phyloP scores from a whole-genome alignment of 1,140 invertebrate species.

The Psilanteris sp. region DNA sequence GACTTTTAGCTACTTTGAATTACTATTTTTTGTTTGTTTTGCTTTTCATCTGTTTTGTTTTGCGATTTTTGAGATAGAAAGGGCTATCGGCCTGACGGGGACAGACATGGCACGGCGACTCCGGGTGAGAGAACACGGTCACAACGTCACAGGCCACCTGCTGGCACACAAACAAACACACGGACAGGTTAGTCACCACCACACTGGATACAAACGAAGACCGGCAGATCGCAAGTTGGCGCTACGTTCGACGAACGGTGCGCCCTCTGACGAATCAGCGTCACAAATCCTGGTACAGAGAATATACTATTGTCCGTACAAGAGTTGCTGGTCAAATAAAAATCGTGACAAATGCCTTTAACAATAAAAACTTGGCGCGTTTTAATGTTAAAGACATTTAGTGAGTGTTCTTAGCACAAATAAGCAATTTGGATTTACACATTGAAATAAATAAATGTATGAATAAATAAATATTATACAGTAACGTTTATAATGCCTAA shows the following conservation, averaged over 20 bases:
- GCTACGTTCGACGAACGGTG: not conserved
- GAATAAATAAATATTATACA: constrained; percentile 11
- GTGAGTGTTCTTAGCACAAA: constrained; percentile 53
- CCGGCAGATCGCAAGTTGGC: constrained; percentile 7
- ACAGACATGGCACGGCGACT: constrained; percentile 80
- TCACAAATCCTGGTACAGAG: constrained; percentile 7
- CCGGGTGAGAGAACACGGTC: constrained; percentile 79
- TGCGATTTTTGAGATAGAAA: constrained; percentile 63
- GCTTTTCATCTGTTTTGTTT: constrained; percentile 20
- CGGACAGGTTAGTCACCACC: constrained; percentile 80
- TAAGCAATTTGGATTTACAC: constrained; percentile 51
- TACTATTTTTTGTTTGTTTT: constrained; percentile 8
- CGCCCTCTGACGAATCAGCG: constrained; percentile 3
- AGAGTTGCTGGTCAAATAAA: constrained; percentile 10
- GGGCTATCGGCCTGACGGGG: constrained; percentile 66
- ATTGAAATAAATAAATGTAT: constrained; percentile 36
- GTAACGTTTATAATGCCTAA: constrained; percentile 5
- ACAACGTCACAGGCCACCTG: constrained; percentile 81
- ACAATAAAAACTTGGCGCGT: constrained; percentile 22
- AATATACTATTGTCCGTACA: not conserved
- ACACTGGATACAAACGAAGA: constrained; percentile 71
- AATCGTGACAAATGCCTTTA: constrained; percentile 30
- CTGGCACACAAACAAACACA: constrained; percentile 81
- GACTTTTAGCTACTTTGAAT: constrained; percentile 2
- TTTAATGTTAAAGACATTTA: constrained; percentile 45